Percentiles rank a stretch among this genome's conserved stretches.
Conservation (phyloP, 2,113 vertebrate genomes). For the Chroicocephalus ridibundus region DNA sequence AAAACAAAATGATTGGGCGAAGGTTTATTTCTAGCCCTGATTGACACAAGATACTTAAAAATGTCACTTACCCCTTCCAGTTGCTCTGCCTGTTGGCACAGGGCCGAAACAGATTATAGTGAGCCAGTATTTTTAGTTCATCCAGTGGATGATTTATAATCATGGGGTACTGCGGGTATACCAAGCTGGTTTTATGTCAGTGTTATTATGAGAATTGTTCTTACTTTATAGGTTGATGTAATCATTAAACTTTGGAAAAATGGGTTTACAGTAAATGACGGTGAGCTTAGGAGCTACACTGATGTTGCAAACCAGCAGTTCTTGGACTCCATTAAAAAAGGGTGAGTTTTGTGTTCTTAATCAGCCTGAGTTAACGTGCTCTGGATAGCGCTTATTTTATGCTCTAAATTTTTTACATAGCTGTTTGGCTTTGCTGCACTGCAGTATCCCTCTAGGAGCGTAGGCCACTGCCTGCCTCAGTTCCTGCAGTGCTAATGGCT, state of each 20-base stretch:
- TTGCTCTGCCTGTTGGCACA: not conserved
- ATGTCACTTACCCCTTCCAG: not conserved
- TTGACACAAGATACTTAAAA: not conserved
- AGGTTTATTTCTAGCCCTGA: not conserved
- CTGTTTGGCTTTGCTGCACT: slow-evolving; percentile 6
- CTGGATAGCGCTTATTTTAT: not conserved
- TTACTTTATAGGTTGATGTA: slow-evolving; percentile 83
- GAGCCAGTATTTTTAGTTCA: not conserved
- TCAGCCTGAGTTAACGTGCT: not conserved
- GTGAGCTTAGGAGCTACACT: slow-evolving; percentile 87
- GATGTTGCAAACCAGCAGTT: slow-evolving; percentile 88
- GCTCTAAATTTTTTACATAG: not conserved
- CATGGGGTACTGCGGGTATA: not conserved
- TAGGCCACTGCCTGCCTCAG: not conserved
- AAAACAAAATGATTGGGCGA: not conserved
- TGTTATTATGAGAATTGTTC: not conserved
- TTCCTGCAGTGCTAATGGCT: slow-evolving; percentile 25
- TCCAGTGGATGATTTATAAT: not conserved
- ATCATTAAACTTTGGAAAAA: slow-evolving; percentile 95
- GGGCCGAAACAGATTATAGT: not conserved
- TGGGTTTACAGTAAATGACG: slow-evolving; percentile 90
- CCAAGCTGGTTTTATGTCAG: not conserved
- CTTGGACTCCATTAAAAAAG: slow-evolving; percentile 90
- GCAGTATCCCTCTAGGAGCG: not conserved
- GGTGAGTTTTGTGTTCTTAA: slow-evolving; percentile 57